Base-by-base conservation (phyloP, 2,888 invertebrate species). In the Caenorhabditis wallacei region DNA sequence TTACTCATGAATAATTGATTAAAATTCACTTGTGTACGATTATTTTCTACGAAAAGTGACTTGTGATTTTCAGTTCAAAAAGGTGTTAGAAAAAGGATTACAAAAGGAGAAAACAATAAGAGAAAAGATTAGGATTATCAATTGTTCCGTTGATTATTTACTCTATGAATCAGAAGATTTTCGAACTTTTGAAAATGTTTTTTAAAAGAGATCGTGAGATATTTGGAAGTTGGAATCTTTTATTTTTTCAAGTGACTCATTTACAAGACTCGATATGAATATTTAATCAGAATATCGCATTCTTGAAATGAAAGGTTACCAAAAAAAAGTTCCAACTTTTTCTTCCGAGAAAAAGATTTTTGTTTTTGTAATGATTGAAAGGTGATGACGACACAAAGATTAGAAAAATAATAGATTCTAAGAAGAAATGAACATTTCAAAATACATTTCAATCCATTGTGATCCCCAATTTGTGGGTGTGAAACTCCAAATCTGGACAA, bases 1-100 rank as follows among this genome's bases (percentile, higher is more conserved):
- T 64, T 71, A 79, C 40, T 30, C 16, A 16, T 35, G 71, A 54
- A 79, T 79, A 64, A 57, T 79, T 57, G 63, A 69, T 78, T 16
- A 26, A 46, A 54, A 72, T 22, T 18, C 30, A 16, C 26, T 18
- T n/a, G 51, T 48, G 63, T 66, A 79, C 79, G 70, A 71, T 57
- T 70, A 37, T 57, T 46, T 63, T 63, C 40, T 59, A 40, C 30
- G 24, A 43, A 43, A 57, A 57, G n/a, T 16, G 24, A 59, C 11
- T 22, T 30, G 53, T 75, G 59, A 18, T 63, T 51, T 24, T 24
- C 35, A 63, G 72, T 37, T 63, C 63, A 64, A 74, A 30, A 54
- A 64, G 64, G 64, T 74, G 63, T 54, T 26, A 30, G n/a, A 51
- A n/a, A 48, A 16, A n/a, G 18, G 61, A 43, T 61, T 61, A 61